Conservation (phyloP, 1,140 invertebrate species). For the Eriocheir sinensis region DNA sequence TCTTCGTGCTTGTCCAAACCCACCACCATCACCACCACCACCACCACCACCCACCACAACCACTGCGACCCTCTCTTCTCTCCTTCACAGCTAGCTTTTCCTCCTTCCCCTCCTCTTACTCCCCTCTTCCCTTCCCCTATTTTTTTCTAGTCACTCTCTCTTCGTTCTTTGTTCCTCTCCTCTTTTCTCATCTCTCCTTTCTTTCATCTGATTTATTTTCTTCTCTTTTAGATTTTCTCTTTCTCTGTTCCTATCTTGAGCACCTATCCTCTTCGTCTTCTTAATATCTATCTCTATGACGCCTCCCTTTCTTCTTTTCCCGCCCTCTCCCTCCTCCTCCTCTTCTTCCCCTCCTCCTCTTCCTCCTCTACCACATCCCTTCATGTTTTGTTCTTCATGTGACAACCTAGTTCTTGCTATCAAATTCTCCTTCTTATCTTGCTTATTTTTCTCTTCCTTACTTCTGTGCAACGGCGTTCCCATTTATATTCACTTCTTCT, state of each 20-base stretch:
- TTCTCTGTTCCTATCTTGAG: not conserved
- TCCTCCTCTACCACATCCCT: not conserved
- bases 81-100: not conserved
- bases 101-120: not conserved
- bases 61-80: not conserved
- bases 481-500: too few relatives aligned
- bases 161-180: not conserved
- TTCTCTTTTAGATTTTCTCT: not conserved
- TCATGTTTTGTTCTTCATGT: not conserved
- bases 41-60: not conserved
- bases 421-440: not conserved
- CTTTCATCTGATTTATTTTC: not conserved
- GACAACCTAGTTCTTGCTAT: not conserved
- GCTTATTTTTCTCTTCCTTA: too few relatives aligned
- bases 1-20: constrained; percentile 18
- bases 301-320: not conserved
- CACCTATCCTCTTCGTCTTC: not conserved
- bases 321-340: not conserved
- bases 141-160: not conserved
- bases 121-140: not conserved
- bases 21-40: constrained; percentile 3
- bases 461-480: too few relatives aligned
- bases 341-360: constrained; percentile 2
- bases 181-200: not conserved
- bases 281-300: not conserved